Percentiles rank a stretch among this genome's conserved stretches.
Conservation (phyloP, 2,797 vertebrate genomes). For the Cottoperca gobio region DNA sequence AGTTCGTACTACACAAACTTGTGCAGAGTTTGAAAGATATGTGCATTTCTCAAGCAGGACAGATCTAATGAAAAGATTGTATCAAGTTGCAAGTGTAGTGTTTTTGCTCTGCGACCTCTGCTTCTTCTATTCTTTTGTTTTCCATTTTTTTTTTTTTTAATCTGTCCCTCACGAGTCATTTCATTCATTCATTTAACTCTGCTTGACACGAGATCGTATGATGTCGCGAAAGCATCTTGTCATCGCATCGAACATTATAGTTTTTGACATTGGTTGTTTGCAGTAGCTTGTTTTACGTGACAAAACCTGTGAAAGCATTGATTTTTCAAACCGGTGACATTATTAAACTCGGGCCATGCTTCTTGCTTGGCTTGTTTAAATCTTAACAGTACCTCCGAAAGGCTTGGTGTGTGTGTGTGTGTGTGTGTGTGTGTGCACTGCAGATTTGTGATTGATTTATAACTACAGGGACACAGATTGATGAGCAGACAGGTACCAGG, state of each 20-base stretch:
- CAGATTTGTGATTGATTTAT: slow-evolving; percentile 60
- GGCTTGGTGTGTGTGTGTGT: no score
- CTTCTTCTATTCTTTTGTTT: not conserved
- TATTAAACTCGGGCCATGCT: slow-evolving; percentile 17
- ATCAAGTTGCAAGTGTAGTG: not conserved
- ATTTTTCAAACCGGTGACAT: slow-evolving; percentile 22
- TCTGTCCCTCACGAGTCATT: not conserved
- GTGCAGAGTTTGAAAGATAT: not conserved
- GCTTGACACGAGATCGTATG: not conserved
- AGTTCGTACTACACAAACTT: not conserved
- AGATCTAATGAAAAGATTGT: not conserved
- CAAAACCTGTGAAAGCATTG: slow-evolving; percentile 23
- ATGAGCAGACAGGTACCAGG: slow-evolving; percentile 45
- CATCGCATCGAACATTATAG: slow-evolving; percentile 4
- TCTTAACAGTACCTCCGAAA: not conserved
- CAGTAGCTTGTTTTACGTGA: slow-evolving; percentile 16
- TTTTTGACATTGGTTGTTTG: slow-evolving; percentile 21
- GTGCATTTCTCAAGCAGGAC: not conserved
- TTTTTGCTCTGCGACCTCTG: not conserved
- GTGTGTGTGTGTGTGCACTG: not conserved
- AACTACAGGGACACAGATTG: slow-evolving; percentile 51
- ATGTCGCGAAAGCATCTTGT: slow-evolving; percentile 9
- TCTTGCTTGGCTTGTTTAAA: slow-evolving; percentile 28
- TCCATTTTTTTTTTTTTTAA: not conserved
- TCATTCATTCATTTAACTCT: not conserved